These are phyloP conservation scores for Elegia similella DNA, from an alignment of 2,888 invertebrate species.

Conservation along the genomic window DNA sequence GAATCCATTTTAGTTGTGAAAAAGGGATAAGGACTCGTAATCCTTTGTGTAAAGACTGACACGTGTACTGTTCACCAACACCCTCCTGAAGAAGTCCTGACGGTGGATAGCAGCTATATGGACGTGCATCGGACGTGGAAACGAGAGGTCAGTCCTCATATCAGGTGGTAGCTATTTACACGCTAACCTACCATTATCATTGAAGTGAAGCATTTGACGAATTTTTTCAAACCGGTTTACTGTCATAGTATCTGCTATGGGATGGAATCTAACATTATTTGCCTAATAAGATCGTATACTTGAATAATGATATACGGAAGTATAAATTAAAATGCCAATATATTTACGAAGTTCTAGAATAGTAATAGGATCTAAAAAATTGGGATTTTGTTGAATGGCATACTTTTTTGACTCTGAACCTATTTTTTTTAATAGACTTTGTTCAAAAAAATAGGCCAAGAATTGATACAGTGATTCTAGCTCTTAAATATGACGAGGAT, in stretches of 20 bases:
- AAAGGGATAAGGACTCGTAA: too few relatives aligned
- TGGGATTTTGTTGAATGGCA: slow-evolving; percentile 17
- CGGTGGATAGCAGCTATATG: too few relatives aligned
- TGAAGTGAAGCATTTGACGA: slow-evolving; percentile 20
- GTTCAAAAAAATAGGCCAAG: neutral
- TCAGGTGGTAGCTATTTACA: too few relatives aligned
- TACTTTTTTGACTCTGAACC: slow-evolving; percentile 4
- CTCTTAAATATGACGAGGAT: neutral
- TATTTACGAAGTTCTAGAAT: slow-evolving; percentile 18
- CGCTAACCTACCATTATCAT: too few relatives aligned
- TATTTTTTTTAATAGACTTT: neutral
- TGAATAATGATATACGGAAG: slow-evolving; percentile 23
- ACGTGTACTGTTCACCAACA: too few relatives aligned
- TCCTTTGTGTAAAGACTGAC: too few relatives aligned
- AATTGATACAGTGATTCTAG: neutral
- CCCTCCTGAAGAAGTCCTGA: too few relatives aligned
- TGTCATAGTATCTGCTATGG: slow-evolving; percentile 19
- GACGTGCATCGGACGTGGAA: too few relatives aligned
- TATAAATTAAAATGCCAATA: slow-evolving; percentile 25
- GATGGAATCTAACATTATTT: slow-evolving; percentile 2
- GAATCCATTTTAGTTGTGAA: too few relatives aligned
- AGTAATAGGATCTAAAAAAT: slow-evolving; percentile 10
- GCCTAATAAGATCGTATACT: slow-evolving; percentile 22
- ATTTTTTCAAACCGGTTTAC: slow-evolving; percentile 25
- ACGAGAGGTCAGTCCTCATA: too few relatives aligned